A percentile compares a stretch with the other conserved stretches of the same genome.
Evolutionary conservation across 2,888 invertebrate species (phyloP).

Genomic region (Cryptosula pallasiana): DNA sequence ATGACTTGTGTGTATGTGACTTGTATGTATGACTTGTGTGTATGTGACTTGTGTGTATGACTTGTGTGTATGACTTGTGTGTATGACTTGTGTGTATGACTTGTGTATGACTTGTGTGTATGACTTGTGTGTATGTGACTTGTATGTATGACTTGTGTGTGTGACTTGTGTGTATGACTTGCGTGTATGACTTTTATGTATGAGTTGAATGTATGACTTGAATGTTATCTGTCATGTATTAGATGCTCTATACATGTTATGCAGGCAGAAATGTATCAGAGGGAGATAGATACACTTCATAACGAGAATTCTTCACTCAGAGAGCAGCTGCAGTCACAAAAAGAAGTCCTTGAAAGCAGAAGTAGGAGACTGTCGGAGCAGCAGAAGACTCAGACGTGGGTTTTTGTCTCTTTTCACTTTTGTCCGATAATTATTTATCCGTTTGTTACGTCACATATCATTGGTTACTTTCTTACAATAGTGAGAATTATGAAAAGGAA

Average conservation of each 20-base stretch:
- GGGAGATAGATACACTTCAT: slow-evolving; percentile 9
- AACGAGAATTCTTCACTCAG: neutral
- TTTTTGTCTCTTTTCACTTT: no score
- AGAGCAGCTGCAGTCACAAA: slow-evolving; percentile 38
- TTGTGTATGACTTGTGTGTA: no score
- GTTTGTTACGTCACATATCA: no score
- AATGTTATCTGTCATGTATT: neutral
- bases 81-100: no score
- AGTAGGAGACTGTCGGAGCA: slow-evolving; percentile 35
- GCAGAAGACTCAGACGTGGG: slow-evolving; percentile 23
- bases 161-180: neutral
- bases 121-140: no score
- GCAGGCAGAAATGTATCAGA: slow-evolving; percentile 11
- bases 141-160: neutral
- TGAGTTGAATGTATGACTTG: neutral
- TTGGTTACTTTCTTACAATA: no score
- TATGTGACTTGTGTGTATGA: no score
- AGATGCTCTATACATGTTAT: neutral
- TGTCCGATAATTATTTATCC: no score
- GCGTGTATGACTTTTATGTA: neutral
- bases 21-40: no score
- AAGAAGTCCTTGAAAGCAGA: slow-evolving; percentile 36
- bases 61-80: no score
- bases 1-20: no score
- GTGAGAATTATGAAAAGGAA: neutral